Evolutionary conservation across 2,797 vertebrate genomes (phyloP).

Genomic region (Lagodon rhomboides): DNA sequence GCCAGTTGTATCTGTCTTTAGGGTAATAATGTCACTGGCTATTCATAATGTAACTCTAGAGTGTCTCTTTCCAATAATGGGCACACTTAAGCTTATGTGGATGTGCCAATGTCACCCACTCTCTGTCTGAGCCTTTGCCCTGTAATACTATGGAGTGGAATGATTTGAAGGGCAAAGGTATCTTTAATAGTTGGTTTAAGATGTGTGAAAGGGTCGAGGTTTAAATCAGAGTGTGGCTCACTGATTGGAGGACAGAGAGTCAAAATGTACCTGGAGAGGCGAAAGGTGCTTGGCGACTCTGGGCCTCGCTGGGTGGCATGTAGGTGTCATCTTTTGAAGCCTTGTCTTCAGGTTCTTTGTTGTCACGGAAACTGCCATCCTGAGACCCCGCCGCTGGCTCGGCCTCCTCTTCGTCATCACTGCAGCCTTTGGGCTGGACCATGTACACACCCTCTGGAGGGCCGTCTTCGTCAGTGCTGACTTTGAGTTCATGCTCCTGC

Average conservation of each 20-base stretch:
- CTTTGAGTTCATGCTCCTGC: constrained; percentile 79
- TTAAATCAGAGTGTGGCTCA: constrained; percentile 19
- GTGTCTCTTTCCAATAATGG: constrained; percentile 75
- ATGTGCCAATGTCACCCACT: constrained; percentile 69
- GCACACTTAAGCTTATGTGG: constrained; percentile 75
- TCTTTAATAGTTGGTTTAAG: constrained; percentile 24
- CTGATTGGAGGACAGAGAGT: not conserved
- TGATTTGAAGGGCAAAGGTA: constrained; percentile 65
- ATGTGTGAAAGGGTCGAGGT: constrained; percentile 10
- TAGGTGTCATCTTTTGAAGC: constrained; percentile 87
- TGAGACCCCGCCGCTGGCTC: constrained; percentile 81
- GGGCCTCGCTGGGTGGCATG: constrained; percentile 81
- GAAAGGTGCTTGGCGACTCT: constrained; percentile 86
- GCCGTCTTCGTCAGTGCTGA: constrained; percentile 83
- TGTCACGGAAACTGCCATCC: constrained; percentile 85
- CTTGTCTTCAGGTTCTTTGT: constrained; percentile 88
- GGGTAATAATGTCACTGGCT: constrained; percentile 79
- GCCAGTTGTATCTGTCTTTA: constrained; percentile 75
- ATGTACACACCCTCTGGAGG: constrained; percentile 97
- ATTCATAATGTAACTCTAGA: constrained; percentile 84
- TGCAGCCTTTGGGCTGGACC: constrained; percentile 98
- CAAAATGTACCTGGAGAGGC: constrained; percentile 84
- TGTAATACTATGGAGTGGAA: constrained; percentile 57
- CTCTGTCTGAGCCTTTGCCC: constrained; percentile 57
- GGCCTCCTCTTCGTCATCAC: constrained; percentile 92